These are phyloP conservation scores for Synaphobranchus kaupii DNA, from an alignment of 2,797 vertebrate species.

Conservation along the genomic window DNA sequence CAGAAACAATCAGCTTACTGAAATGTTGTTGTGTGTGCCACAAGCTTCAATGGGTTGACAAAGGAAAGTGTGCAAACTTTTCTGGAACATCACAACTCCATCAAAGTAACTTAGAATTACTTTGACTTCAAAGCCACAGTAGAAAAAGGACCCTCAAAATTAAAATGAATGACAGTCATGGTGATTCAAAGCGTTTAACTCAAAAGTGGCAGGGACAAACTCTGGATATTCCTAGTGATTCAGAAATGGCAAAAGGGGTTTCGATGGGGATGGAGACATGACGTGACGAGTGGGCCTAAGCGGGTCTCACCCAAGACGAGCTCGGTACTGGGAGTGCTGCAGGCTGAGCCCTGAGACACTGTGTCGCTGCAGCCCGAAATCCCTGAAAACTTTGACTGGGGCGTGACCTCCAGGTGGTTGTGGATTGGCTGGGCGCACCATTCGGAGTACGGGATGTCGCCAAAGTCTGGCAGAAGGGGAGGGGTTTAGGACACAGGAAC, in stretches of 20 bases:
- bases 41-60: too few species aligned
- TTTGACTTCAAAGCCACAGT: background rate
- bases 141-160: background rate
- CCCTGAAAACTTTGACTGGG: slow-evolving; percentile 94
- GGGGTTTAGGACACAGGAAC: background rate
- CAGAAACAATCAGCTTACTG: too few species aligned
- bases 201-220: background rate
- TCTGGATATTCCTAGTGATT: background rate
- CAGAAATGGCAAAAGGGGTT: background rate
- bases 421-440: slow-evolving; percentile 90
- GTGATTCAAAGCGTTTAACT: background rate
- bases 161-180: background rate
- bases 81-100: background rate
- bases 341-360: slow-evolving; percentile 88
- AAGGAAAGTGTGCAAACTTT: background rate
- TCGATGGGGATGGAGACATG: background rate
- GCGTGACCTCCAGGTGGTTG: slow-evolving; percentile 89
- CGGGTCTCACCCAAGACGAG: slow-evolving; percentile 83
- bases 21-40: too few species aligned
- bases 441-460: slow-evolving; percentile 85
- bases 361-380: slow-evolving; percentile 95
- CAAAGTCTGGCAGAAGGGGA: slow-evolving; percentile 75
- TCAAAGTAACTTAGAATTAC: background rate
- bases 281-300: slow-evolving; percentile 54
- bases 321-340: slow-evolving; percentile 90